Percentiles rank a stretch among this genome's conserved stretches.
These are phyloP conservation scores for Hippocampus abdominalis DNA, from an alignment of 2,113 vertebrate genomes.

Conservation along the genomic window DNA sequence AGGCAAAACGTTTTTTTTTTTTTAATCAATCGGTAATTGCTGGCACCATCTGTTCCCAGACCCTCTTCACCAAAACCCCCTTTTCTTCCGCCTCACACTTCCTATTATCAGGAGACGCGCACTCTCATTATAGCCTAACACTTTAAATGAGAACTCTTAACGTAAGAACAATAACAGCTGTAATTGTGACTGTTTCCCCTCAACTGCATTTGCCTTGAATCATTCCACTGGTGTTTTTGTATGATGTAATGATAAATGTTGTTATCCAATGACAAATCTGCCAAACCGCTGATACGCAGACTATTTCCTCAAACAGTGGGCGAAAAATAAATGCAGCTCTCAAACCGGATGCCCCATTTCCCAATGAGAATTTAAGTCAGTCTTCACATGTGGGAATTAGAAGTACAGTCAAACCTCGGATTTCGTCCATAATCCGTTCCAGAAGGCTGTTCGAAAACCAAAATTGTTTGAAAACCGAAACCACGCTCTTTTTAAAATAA, in stretches of 20 bases:
- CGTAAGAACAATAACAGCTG: conserved; percentile 19
- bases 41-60: conserved; percentile 46
- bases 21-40: conserved; percentile 41
- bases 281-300: not conserved
- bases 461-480: too few species aligned
- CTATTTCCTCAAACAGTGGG: too few species aligned
- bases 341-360: not conserved
- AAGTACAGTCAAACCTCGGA: too few species aligned
- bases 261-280: not conserved
- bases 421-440: too few species aligned
- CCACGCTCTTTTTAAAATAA: too few species aligned
- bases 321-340: not conserved
- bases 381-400: too few species aligned
- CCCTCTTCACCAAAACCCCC: conserved; percentile 17
- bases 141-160: conserved; percentile 29
- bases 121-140: conserved; percentile 25
- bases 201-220: not conserved
- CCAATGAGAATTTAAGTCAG: too few species aligned
- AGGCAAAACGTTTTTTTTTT: conserved; percentile 23
- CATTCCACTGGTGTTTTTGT: not conserved
- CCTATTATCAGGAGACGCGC: conserved; percentile 34
- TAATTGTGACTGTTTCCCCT: conserved; percentile 3
- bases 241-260: not conserved
- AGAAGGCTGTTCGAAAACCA: too few species aligned
- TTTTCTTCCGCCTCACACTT: conserved; percentile 33